Conservation (phyloP, 2,797 vertebrate species). For the Gymnocypris eckloni region DNA sequence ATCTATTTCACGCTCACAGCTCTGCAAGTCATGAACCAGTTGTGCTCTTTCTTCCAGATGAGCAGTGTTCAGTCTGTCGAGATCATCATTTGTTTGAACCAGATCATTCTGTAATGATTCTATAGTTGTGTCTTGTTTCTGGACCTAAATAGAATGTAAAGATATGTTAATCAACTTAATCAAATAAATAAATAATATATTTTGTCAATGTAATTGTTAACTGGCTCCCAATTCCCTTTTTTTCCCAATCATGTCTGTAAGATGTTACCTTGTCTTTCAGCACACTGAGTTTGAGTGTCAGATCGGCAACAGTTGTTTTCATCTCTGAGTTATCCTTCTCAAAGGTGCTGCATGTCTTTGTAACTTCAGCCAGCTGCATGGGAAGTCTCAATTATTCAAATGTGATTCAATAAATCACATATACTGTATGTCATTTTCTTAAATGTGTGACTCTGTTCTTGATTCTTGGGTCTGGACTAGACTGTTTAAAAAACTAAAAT, state of each 20-base stretch:
- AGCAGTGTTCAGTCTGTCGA: conserved; percentile 86
- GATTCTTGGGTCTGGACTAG: neutral
- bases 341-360: conserved; percentile 75
- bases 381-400: neutral
- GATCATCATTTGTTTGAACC: conserved; percentile 89
- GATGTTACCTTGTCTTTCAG: conserved; percentile 86
- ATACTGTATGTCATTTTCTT: neutral
- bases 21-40: conserved; percentile 89
- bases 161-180: neutral
- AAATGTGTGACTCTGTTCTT: neutral
- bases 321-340: conserved; percentile 81
- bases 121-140: conserved; percentile 83
- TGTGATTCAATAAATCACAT: neutral
- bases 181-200: neutral
- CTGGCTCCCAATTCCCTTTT: too few species aligned
- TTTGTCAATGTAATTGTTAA: neutral
- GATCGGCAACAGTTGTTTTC: conserved; percentile 78
- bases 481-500: conserved; percentile 23
- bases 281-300: conserved; percentile 79
- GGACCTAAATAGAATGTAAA: conserved; percentile 72
- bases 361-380: conserved; percentile 79
- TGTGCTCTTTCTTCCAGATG: conserved; percentile 89
- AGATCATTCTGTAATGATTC: conserved; percentile 83
- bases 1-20: conserved; percentile 89
- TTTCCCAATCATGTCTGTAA: neutral